phyloP scores from a whole-genome alignment of 2,113 vertebrate genomes.

The Hypomesus transpacificus region DNA sequence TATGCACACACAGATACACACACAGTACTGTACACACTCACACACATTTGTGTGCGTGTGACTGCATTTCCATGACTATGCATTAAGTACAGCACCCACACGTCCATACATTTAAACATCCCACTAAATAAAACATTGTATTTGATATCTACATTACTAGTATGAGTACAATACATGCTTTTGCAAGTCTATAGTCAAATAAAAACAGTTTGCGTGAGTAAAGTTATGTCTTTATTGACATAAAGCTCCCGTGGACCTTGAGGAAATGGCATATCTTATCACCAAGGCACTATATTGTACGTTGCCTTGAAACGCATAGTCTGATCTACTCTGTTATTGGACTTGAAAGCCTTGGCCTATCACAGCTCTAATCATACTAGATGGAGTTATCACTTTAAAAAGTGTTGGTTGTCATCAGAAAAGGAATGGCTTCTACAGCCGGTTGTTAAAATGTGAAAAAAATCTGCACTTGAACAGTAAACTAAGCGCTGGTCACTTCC shows the following conservation, averaged over 20 bases:
- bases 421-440: constrained; percentile 7
- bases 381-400: background rate
- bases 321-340: constrained; percentile 21
- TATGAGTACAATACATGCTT: background rate
- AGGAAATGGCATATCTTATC: constrained; percentile 47
- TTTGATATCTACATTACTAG: background rate
- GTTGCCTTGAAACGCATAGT: constrained; percentile 46
- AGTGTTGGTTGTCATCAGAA: background rate
- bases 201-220: constrained; percentile 41
- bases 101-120: constrained; percentile 12
- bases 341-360: constrained; percentile 6
- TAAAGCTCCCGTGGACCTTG: constrained; percentile 40
- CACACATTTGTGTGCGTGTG: too few species aligned
- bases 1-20: too few species aligned
- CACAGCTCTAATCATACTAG: constrained; percentile 11
- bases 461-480: constrained; percentile 22
- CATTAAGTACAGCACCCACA: too few species aligned
- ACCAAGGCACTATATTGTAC: constrained; percentile 57
- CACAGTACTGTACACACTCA: too few species aligned
- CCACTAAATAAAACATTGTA: background rate
- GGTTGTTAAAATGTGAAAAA: constrained; percentile 21
- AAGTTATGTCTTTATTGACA: constrained; percentile 59
- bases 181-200: constrained; percentile 34
- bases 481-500: constrained; percentile 36
- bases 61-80: too few species aligned